Percentiles rank a stretch among this genome's conserved stretches.
These are phyloP conservation scores for Heliconius sara DNA, from an alignment of 2,888 invertebrate species.

Conservation along the genomic window DNA sequence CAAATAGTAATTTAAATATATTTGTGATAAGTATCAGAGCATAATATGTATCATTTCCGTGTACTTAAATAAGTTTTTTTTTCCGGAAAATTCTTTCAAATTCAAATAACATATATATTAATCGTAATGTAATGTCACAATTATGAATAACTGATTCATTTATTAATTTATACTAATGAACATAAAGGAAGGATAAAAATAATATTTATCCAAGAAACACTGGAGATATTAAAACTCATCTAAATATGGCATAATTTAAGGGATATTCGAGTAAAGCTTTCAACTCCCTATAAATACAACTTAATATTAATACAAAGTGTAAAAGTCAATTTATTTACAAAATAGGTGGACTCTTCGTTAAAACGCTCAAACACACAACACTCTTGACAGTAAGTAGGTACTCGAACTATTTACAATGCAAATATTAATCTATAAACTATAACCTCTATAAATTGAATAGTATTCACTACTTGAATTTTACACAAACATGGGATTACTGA, in stretches of 20 bases:
- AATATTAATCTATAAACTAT: conserved; percentile 44
- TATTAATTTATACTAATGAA: background rate
- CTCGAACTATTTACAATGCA: conserved; percentile 56
- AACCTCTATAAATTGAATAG: conserved; percentile 38
- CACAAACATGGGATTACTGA: conserved; percentile 35
- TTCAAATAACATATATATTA: background rate
- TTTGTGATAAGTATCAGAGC: conserved; percentile 24
- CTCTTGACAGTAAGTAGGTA: conserved; percentile 53
- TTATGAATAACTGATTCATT: background rate
- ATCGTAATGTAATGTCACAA: background rate
- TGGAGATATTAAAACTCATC: conserved; percentile 37
- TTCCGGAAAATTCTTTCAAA: background rate
- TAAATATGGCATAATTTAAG: conserved; percentile 61
- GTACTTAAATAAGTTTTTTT: background rate
- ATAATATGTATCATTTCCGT: background rate
- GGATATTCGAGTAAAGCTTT: conserved; percentile 75
- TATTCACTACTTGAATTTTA: conserved; percentile 21
- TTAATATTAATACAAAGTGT: conserved; percentile 71
- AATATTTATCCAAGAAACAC: background rate
- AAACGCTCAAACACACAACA: conserved; percentile 77
- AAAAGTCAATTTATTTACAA: conserved; percentile 82
- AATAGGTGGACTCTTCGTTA: conserved; percentile 83
- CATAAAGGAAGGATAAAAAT: background rate
- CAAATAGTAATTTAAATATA: conserved; percentile 8
- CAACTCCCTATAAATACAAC: conserved; percentile 60